Evolutionary conservation across 1,140 invertebrate species (phyloP).

Genomic region (Tetraneura akinire): DNA sequence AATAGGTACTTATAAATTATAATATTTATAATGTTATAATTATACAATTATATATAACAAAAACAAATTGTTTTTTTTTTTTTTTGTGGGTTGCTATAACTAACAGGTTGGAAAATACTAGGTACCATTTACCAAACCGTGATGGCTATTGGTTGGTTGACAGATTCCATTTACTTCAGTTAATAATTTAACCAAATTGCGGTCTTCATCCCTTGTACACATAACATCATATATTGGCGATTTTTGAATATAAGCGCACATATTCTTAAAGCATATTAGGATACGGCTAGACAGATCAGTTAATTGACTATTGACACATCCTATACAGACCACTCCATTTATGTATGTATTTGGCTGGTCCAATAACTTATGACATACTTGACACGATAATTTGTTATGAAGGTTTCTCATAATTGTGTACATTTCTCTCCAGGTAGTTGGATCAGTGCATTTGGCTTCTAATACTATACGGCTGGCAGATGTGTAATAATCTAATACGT

Average conservation of each 20-base stretch:
- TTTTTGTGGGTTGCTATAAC: no score
- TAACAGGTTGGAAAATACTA: no score
- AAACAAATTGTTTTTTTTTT: no score
- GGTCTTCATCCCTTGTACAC: background rate
- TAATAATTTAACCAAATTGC: background rate
- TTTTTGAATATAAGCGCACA: conserved; percentile 18
- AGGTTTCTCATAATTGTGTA: conserved; percentile 80
- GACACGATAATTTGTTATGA: conserved; percentile 57
- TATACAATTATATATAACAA: no score
- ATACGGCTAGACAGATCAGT: background rate
- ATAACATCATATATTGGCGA: background rate
- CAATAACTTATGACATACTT: background rate
- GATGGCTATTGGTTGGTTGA: background rate
- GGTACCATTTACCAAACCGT: background rate
- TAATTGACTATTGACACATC: background rate
- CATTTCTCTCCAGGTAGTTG: conserved; percentile 75
- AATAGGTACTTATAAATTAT: no score
- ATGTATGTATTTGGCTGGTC: background rate
- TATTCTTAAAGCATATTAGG: conserved; percentile 2
- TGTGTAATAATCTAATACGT: background rate
- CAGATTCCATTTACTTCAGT: background rate
- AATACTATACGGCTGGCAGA: conserved; percentile 61
- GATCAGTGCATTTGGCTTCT: conserved; percentile 67
- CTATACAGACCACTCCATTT: background rate
- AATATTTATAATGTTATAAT: no score